phyloP scores from a whole-genome alignment of 2,113 vertebrate species.

The Osmerus mordax region DNA sequence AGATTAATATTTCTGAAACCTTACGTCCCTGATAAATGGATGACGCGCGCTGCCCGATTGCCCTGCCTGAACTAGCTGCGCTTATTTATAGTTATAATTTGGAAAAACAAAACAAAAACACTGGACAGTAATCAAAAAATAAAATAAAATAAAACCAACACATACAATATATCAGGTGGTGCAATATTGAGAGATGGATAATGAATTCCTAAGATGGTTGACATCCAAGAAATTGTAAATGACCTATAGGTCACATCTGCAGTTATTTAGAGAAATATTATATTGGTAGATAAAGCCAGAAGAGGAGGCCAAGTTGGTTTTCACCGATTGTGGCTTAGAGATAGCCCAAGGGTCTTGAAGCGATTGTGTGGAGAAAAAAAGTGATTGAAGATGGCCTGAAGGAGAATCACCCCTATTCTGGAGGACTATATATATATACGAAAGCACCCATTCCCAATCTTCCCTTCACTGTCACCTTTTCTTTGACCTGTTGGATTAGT shows the following conservation, averaged over 20 bases:
- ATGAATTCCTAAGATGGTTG: constrained; percentile 39
- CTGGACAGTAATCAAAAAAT: neutral
- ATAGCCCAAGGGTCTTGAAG: neutral
- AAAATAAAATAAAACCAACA: neutral
- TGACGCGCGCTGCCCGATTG: too few species aligned
- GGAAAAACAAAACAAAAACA: neutral
- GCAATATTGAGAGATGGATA: constrained; percentile 37
- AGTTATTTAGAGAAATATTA: constrained; percentile 48
- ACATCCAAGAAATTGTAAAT: constrained; percentile 46
- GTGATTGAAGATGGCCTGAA: neutral
- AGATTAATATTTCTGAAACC: too few species aligned
- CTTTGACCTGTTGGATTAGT: too few species aligned
- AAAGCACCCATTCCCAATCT: too few species aligned
- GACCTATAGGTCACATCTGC: constrained; percentile 43
- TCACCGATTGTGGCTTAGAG: constrained; percentile 13
- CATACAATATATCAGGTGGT: constrained; percentile 28
- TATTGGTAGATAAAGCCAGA: constrained; percentile 40
- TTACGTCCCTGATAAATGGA: too few species aligned
- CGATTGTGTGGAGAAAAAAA: neutral
- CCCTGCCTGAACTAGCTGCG: too few species aligned
- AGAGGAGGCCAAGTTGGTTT: constrained; percentile 23
- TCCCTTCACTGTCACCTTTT: too few species aligned
- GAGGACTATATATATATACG: too few species aligned
- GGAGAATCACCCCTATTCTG: too few species aligned
- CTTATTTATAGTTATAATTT: too few species aligned